Percentiles rank a stretch among this genome's conserved stretches.
phyloP scores from a whole-genome alignment of 2,888 invertebrate species.

The Eustalomyia histrio region DNA sequence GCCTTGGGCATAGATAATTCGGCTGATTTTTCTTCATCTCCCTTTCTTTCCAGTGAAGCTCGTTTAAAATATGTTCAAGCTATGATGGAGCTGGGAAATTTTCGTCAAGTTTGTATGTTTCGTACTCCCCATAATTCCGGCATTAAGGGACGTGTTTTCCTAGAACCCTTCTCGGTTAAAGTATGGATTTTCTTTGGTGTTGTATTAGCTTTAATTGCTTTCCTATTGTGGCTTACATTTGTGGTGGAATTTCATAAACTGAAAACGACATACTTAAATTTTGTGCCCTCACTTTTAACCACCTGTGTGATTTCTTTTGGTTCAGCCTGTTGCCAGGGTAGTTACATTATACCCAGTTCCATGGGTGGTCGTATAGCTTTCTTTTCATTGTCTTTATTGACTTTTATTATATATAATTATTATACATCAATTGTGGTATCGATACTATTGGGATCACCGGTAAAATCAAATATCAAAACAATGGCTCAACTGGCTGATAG shows the following conservation, averaged over 20 bases:
- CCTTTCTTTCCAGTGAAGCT: conserved; percentile 66
- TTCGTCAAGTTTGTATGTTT: conserved; percentile 81
- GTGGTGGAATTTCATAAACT: conserved; percentile 69
- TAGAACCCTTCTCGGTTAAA: conserved; percentile 81
- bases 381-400: conserved; percentile 72
- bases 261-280: conserved; percentile 54
- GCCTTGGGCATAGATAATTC: conserved; percentile 68
- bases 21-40: conserved; percentile 71
- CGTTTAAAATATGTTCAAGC: conserved; percentile 68
- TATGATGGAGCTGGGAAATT: conserved; percentile 70
- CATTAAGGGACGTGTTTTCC: conserved; percentile 82
- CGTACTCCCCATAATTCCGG: conserved; percentile 82
- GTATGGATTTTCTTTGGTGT: conserved; percentile 81
- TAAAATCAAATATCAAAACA: conserved; percentile 80
- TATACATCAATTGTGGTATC: conserved; percentile 84
- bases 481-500: conserved; percentile 81
- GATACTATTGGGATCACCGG: conserved; percentile 82
- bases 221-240: conserved; percentile 77
- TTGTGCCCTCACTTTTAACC: conserved; percentile 73
- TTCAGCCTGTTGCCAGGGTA: conserved; percentile 80
- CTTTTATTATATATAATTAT: conserved; percentile 82
- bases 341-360: conserved; percentile 78
- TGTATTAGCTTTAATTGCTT: conserved; percentile 74
- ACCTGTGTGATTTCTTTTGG: conserved; percentile 79
- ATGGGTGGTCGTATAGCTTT: conserved; percentile 77